phyloP scores from a whole-genome alignment of 2,888 invertebrate genomes.

The Meloe dianella region DNA sequence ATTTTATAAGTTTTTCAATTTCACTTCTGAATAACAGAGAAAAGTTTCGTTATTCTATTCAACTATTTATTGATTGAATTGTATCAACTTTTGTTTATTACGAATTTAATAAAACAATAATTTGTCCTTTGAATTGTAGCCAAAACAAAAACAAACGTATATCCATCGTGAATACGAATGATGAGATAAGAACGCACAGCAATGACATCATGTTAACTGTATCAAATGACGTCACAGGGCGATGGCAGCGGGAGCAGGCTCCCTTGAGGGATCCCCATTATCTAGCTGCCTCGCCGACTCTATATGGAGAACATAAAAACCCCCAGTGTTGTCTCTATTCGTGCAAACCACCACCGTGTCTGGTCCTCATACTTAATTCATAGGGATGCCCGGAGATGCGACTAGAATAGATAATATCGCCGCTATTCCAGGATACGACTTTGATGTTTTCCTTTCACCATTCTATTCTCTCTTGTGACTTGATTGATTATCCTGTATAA shows the following conservation, averaged over 20 bases:
- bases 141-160: too few relatives aligned
- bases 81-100: too few relatives aligned
- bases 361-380: neutral
- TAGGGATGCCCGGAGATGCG: neutral
- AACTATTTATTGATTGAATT: too few relatives aligned
- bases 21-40: too few relatives aligned
- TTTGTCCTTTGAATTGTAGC: too few relatives aligned
- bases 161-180: neutral
- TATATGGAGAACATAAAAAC: neutral
- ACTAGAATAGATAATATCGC: constrained; percentile 4
- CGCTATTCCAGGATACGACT: neutral
- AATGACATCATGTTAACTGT: neutral
- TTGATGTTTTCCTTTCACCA: neutral
- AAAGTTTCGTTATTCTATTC: neutral
- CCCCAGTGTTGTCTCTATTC: neutral
- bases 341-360: neutral
- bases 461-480: neutral
- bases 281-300: neutral
- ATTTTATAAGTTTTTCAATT: too few relatives aligned
- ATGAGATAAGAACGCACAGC: neutral
- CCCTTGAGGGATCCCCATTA: neutral
- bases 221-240: constrained; percentile 9
- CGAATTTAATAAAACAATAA: too few relatives aligned
- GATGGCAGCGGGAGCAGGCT: neutral
- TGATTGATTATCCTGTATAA: neutral